Percentiles rank a stretch among this genome's conserved stretches.
These are phyloP conservation scores for Caenorhabditis becei DNA, from an alignment of 2,888 invertebrate genomes.

Conservation along the genomic window DNA sequence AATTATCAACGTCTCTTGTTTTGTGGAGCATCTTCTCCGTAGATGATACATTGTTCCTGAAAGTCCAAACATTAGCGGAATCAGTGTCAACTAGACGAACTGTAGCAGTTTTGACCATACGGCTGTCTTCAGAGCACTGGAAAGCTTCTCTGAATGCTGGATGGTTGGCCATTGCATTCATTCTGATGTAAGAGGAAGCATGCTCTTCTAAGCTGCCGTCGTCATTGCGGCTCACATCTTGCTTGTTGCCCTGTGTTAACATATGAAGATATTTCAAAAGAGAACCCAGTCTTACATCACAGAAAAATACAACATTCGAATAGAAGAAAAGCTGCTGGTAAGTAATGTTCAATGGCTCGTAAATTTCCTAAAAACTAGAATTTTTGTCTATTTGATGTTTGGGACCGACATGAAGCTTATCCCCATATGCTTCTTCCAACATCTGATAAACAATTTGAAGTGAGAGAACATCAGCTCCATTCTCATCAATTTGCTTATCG, in stretches of 20 bases:
- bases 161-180: slow-evolving; percentile 24
- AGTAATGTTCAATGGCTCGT: background rate
- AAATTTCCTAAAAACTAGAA: background rate
- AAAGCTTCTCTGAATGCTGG: slow-evolving; percentile 32
- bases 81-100: background rate
- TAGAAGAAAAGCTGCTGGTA: slow-evolving; percentile 13
- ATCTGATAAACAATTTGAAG: background rate
- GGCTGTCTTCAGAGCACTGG: slow-evolving; percentile 23
- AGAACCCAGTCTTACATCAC: background rate
- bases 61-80: background rate
- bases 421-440: slow-evolving; percentile 1
- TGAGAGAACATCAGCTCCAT: background rate
- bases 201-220: background rate
- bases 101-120: slow-evolving; percentile 27
- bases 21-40: slow-evolving; percentile 25
- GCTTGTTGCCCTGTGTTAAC: background rate
- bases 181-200: background rate
- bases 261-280: background rate
- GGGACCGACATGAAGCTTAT: background rate
- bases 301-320: background rate
- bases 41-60: slow-evolving; percentile 26
- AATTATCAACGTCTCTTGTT: background rate
- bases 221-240: background rate
- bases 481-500: background rate
- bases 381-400: background rate